These are phyloP conservation scores for human (Homo sapiens) DNA, from an alignment of 2,113 vertebrate species.

Conservation along the genomic window GRCh38 chr2:202880501-202881000, in stretches of 20 bases:
- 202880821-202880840: neutral
- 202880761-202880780: constrained; percentile 28
- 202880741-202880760: neutral
- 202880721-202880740: neutral
- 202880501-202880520: no score
- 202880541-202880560: no score
- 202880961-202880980: constrained; percentile 46
- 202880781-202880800: neutral
- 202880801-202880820: neutral
- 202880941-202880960: constrained; percentile 50
- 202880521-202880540: no score
- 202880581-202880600: constrained; percentile 63
- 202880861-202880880: constrained; percentile 91
- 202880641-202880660: neutral
- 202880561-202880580: neutral
- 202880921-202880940: constrained; percentile 97
- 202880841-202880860: constrained; percentile 63
- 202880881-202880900: constrained; percentile 90
- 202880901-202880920: constrained; percentile 98
- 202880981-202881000: constrained; percentile 27
- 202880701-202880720: constrained; percentile 35
- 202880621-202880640: constrained; percentile 41
- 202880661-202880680: constrained; percentile 49
- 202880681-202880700: constrained; percentile 58
- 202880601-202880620: constrained; percentile 26